Base-by-base conservation (phyloP, 2,888 invertebrate genomes). In the Polydrusus tereticollis region DNA sequence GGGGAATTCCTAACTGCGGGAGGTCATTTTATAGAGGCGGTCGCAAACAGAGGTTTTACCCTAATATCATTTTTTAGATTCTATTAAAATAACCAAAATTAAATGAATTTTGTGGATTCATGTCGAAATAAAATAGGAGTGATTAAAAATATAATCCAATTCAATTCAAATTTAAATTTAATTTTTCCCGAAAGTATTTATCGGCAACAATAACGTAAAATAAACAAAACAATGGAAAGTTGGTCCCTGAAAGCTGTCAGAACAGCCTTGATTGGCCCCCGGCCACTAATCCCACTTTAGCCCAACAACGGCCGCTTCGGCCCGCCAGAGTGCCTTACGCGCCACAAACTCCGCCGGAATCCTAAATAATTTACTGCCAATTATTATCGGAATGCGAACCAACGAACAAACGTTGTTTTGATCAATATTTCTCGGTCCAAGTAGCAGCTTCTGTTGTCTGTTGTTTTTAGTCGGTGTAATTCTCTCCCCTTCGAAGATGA, bases 221-320 rank as follows among this genome's bases (percentile, higher is more conserved):
- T 57, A 65, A 65, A 65, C 65, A 57, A 65, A 21, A 57, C 55
- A 65, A 65, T 52, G 65, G 65, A 52, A 47, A 59, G 52, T 50
- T 52, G 63, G 52, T 77, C 78, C 77, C 78, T 76, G 74, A 41
- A 38, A 66, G 66, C 67, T 67, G 67, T 66, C 71, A 67, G 36
- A 80, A 77, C 78, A 73, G 82, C 81, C 89, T 90, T 90, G 90
- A 90, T 90, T 90, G 90, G 90, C 89, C 89, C 89, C 88, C 89
- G 89, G 89, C 89, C 87, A 88, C 89, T 90, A 90, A 90, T 90
- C 90, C 90, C 88, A 87, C 88, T 89, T 90, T 89, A 90, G 89
- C 90, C 89, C 83, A 87, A 88, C 64, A 64, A 87, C 89, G 88
- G 88, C 88, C 89, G 88, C 88, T 88, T 87, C 87, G 87, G 86